Evolutionary conservation across 1,140 invertebrate species (phyloP).

Genomic region (Sarcophaga bullata): DNA sequence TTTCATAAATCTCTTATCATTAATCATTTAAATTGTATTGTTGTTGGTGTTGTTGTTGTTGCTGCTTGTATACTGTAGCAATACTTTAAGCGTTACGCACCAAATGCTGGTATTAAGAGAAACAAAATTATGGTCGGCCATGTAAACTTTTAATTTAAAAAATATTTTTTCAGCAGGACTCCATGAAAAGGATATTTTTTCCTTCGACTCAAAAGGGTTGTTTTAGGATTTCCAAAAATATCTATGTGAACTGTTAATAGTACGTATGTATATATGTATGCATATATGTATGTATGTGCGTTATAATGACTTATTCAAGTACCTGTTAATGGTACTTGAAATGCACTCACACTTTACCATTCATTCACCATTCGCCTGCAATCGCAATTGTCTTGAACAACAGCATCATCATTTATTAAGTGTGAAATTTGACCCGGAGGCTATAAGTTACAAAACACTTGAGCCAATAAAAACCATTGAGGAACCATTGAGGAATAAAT

Average conservation of each 20-base stretch:
- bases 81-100: conserved; percentile 51
- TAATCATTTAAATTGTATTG: conserved; percentile 64
- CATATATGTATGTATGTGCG: neutral
- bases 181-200: neutral
- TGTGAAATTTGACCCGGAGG: conserved; percentile 63
- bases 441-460: conserved; percentile 60
- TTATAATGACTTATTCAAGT: conserved; percentile 52
- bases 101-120: conserved; percentile 62
- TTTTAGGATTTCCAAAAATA: neutral
- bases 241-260: neutral
- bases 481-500: conserved; percentile 29
- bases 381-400: neutral
- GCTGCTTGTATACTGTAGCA: neutral
- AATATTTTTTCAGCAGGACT: neutral
- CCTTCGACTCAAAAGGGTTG: neutral
- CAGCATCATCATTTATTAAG: conserved; percentile 26
- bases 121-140: conserved; percentile 31
- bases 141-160: conserved; percentile 40
- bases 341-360: conserved; percentile 30
- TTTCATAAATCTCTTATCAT: conserved; percentile 56
- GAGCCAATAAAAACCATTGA: conserved; percentile 39
- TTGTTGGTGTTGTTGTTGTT: neutral
- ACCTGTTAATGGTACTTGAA: conserved; percentile 61
- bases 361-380: neutral
- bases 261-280: neutral